A percentile compares a stretch with the other conserved stretches of the same genome.
phyloP scores from a whole-genome alignment of 2,797 vertebrate genomes.

The Cirrhinus mrigala region DNA sequence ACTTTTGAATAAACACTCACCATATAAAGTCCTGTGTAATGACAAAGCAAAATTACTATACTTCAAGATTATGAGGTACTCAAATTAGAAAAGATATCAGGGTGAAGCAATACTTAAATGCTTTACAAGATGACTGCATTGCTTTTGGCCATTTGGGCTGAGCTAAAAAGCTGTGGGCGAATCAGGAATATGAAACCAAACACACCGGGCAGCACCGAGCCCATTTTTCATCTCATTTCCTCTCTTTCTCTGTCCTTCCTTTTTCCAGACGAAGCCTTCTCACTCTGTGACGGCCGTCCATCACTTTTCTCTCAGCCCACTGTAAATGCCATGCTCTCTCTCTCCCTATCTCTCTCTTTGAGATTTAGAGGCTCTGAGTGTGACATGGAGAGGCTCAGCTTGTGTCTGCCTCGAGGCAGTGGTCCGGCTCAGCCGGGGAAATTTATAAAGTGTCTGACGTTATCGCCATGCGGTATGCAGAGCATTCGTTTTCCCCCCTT shows the following conservation, averaged over 20 bases:
- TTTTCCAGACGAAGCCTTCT: constrained; percentile 18
- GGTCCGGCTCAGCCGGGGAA: constrained; percentile 42
- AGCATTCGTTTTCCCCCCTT: constrained; percentile 15
- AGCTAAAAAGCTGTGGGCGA: constrained; percentile 1
- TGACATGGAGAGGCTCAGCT: constrained; percentile 55
- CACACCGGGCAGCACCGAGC: constrained; percentile 24
- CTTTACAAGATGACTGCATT: constrained; percentile 12
- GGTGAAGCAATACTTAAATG: constrained; percentile 13
- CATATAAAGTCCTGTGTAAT: not conserved
- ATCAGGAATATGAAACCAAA: constrained; percentile 35
- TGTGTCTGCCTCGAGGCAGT: constrained; percentile 55
- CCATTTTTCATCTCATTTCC: constrained; percentile 38
- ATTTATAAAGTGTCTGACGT: constrained; percentile 58
- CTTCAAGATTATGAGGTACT: constrained; percentile 1
- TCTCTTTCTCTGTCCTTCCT: constrained; percentile 33
- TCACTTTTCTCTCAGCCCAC: constrained; percentile 16
- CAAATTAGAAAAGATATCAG: not conserved
- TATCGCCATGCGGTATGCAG: constrained; percentile 52
- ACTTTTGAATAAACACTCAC: not conserved
- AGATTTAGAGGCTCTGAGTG: constrained; percentile 44
- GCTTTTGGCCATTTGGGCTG: not conserved
- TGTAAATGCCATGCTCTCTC: constrained; percentile 21
- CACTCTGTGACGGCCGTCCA: not conserved
- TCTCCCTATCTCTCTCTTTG: constrained; percentile 26
- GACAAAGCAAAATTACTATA: not conserved